Evolutionary conservation across 2,113 vertebrate species (phyloP).

Genomic region (Dicaeum eximium): DNA sequence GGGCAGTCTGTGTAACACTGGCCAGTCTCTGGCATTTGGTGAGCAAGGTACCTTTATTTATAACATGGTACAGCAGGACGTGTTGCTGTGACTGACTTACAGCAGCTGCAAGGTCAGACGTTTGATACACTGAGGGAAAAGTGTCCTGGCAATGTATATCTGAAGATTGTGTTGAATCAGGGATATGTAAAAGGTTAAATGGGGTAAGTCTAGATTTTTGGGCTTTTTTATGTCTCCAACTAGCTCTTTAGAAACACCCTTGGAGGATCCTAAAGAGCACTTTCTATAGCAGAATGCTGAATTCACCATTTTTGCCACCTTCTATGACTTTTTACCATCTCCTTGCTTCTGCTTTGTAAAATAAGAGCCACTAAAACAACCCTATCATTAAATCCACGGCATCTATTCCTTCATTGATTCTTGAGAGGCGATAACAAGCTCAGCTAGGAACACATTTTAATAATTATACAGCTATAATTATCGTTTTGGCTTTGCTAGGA

Average conservation of each 20-base stretch:
- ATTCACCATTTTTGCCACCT: not conserved
- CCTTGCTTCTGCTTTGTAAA: conserved; percentile 22
- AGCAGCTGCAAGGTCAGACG: conserved; percentile 66
- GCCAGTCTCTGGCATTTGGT: conserved; percentile 37
- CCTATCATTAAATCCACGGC: not conserved
- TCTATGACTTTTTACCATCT: conserved; percentile 8
- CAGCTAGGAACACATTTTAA: conserved; percentile 16
- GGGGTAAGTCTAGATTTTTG: not conserved
- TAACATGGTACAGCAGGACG: conserved; percentile 30
- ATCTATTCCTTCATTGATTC: conserved; percentile 19
- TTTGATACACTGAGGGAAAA: conserved; percentile 21
- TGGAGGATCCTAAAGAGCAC: not conserved
- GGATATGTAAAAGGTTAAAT: conserved; percentile 42
- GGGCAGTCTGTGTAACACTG: not conserved
- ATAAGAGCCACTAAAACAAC: not conserved
- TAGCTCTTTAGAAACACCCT: conserved; percentile 25
- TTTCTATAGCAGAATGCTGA: conserved; percentile 28
- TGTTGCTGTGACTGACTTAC: conserved; percentile 41
- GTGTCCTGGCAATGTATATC: not conserved
- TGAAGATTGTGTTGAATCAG: conserved; percentile 57
- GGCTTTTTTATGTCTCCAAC: not conserved
- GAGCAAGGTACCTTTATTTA: conserved; percentile 69
- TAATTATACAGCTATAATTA: conserved; percentile 44
- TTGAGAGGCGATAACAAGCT: conserved; percentile 12
- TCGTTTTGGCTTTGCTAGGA: conserved; percentile 19